Evolutionary conservation across 2,888 invertebrate species (phyloP), one percentile per base, ranked within the genome.

Genomic region (Osmoderma eremita): DNA sequence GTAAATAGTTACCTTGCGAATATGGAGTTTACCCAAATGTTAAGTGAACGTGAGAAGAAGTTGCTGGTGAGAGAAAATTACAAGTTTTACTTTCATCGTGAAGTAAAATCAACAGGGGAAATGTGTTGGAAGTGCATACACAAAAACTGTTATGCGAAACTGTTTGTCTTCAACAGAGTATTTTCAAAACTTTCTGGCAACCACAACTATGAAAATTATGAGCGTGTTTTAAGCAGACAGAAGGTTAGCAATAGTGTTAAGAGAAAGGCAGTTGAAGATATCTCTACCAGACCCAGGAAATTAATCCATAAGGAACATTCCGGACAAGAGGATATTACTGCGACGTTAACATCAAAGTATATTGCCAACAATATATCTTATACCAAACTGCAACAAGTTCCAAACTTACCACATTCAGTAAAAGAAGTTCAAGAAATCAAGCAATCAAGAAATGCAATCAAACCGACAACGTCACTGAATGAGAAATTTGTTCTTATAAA

Each of bases 231-330:
- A 15, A 45, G 6, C 45, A n/a, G 45, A 13, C n/a, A 45, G 15
- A 15, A 13, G 15, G 2, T 45, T 13, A 45, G 15, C 5, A 45
- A 45, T 15, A 45, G 15, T 45, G n/a, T 45, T n/a, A 45, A 45
- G 18, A 45, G 5, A 51, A 50, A 56, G 50, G 49, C 48, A 17
- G 48, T 38, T 18, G 42, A 65, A 58, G 22, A 30, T 3, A 4
- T 24, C 3, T 24, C 24, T 24, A 5, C 3, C 3, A 24, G 5
- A 5, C 24, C 24, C 3, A 36, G 24, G n/a, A 41, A 38, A 53
- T 53, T 51, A 15, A 15, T 63, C 5, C 24, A 41, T 41, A 10
- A 12, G 10, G 49, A 51, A 20, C 18, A 18, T 15, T 38, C 6
- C 12, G n/a, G 2, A n/a, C 13, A 53, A 15, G 20, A 10, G 22